Conservation (phyloP, 1,140 invertebrate species). For the Panagrolaimus sp. region DNA sequence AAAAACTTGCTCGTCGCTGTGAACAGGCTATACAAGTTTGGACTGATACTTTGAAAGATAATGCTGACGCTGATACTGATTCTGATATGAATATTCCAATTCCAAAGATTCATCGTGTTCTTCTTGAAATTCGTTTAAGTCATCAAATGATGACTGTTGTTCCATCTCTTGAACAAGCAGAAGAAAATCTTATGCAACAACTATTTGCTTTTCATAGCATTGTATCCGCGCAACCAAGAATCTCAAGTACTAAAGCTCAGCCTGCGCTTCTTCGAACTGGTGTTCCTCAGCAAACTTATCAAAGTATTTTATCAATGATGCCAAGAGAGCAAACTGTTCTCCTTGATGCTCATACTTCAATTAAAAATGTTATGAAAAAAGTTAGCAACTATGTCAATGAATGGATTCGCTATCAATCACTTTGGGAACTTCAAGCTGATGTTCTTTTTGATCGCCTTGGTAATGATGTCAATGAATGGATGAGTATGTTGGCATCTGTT, state of each 20-base stretch:
- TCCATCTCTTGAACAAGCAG: slow-evolving; percentile 86
- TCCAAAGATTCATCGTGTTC: slow-evolving; percentile 63
- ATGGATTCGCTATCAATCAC: slow-evolving; percentile 89
- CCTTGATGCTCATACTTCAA: slow-evolving; percentile 79
- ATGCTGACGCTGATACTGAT: slow-evolving; percentile 18
- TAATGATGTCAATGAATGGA: slow-evolving; percentile 88
- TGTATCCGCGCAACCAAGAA: slow-evolving; percentile 80
- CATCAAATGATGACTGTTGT: slow-evolving; percentile 93
- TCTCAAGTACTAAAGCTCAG: slow-evolving; percentile 78
- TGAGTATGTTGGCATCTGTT: slow-evolving; percentile 93
- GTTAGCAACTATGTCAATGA: slow-evolving; percentile 89
- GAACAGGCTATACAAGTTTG: slow-evolving; percentile 90
- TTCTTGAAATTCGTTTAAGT: slow-evolving; percentile 93
- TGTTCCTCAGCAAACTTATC: slow-evolving; percentile 63
- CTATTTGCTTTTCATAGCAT: slow-evolving; percentile 95
- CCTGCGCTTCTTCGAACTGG: slow-evolving; percentile 24
- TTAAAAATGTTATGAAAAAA: slow-evolving; percentile 70
- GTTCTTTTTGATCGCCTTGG: slow-evolving; percentile 84
- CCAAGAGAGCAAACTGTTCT: slow-evolving; percentile 68
- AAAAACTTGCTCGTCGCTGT: slow-evolving; percentile 76
- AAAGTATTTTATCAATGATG: slow-evolving; percentile 82
- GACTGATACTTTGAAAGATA: slow-evolving; percentile 68
- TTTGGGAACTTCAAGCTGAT: slow-evolving; percentile 97
- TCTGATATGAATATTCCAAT: slow-evolving; percentile 18
- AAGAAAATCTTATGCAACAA: slow-evolving; percentile 90